Conservation (phyloP, 2,888 invertebrate genomes). For the Drosophila nr. perissopoda region DNA sequence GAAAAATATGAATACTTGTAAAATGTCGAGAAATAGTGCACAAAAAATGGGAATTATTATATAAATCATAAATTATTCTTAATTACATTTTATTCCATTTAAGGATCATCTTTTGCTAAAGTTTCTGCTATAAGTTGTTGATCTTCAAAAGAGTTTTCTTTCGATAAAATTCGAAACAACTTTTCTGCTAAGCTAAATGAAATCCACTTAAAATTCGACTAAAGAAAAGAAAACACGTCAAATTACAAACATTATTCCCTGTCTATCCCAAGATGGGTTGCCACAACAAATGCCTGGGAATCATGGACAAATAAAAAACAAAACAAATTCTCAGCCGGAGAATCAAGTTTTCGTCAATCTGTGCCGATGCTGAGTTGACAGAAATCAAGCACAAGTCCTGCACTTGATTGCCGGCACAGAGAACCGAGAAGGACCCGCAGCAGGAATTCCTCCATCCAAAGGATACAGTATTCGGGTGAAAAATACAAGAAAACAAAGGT, state of each 20-base stretch:
- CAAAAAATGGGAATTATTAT: not conserved
- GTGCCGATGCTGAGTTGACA: constrained; percentile 61
- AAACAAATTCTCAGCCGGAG: constrained; percentile 24
- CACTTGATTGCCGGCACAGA: constrained; percentile 55
- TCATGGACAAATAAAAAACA: constrained; percentile 19
- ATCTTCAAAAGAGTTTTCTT: not conserved
- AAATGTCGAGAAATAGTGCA: not conserved
- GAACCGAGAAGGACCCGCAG: constrained; percentile 37
- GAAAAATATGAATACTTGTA: not conserved
- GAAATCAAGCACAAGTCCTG: constrained; percentile 65
- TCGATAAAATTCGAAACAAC: not conserved
- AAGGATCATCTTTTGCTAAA: not conserved
- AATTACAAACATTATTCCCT: constrained; percentile 49
- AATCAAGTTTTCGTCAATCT: constrained; percentile 63
- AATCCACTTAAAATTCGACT: constrained; percentile 53
- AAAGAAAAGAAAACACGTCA: constrained; percentile 41
- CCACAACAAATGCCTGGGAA: constrained; percentile 49
- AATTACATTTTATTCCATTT: no score
- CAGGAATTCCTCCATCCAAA: constrained; percentile 20
- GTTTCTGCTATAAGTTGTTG: not conserved
- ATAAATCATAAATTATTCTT: not conserved
- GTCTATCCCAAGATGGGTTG: constrained; percentile 35
- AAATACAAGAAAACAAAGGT: constrained; percentile 41
- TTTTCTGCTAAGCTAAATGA: constrained; percentile 27
- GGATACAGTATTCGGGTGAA: constrained; percentile 43